These are phyloP conservation scores for Dicentrarchus labrax DNA, from an alignment of 2,113 vertebrate genomes.

Conservation along the genomic window DNA sequence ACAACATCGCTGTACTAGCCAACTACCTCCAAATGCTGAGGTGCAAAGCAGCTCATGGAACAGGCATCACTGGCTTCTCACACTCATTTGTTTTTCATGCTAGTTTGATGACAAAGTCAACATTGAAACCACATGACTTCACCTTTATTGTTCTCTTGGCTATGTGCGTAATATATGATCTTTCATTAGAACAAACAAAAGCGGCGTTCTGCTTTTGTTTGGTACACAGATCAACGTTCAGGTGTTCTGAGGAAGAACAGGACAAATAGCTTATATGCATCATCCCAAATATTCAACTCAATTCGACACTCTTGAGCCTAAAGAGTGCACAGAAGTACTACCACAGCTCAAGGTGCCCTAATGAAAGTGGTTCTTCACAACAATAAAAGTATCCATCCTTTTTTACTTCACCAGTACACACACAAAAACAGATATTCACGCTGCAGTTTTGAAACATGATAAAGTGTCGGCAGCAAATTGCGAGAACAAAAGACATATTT, in stretches of 20 bases:
- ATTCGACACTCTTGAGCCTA: neutral
- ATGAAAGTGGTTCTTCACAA: constrained; percentile 8
- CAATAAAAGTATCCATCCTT: neutral
- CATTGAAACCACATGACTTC: neutral
- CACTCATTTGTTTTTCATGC: neutral
- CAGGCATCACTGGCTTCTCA: constrained; percentile 16
- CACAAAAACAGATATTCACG: neutral
- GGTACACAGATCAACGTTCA: neutral
- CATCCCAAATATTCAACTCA: neutral
- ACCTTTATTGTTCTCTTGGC: neutral
- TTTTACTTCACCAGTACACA: neutral
- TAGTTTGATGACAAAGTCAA: neutral
- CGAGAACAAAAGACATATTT: constrained; percentile 8
- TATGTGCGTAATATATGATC: neutral
- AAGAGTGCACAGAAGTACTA: neutral
- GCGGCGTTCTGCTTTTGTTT: neutral
- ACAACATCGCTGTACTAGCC: constrained; percentile 13
- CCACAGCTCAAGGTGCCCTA: neutral
- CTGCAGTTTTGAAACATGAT: neutral
- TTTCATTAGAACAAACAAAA: neutral
- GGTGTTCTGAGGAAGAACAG: neutral
- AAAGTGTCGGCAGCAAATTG: neutral
- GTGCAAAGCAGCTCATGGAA: constrained; percentile 14
- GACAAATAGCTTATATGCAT: neutral
- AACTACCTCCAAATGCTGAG: neutral